Percentiles rank a stretch among this genome's conserved stretches.
Evolutionary conservation across 2,797 vertebrate species (phyloP).

Genomic region (Rhincodon typus): DNA sequence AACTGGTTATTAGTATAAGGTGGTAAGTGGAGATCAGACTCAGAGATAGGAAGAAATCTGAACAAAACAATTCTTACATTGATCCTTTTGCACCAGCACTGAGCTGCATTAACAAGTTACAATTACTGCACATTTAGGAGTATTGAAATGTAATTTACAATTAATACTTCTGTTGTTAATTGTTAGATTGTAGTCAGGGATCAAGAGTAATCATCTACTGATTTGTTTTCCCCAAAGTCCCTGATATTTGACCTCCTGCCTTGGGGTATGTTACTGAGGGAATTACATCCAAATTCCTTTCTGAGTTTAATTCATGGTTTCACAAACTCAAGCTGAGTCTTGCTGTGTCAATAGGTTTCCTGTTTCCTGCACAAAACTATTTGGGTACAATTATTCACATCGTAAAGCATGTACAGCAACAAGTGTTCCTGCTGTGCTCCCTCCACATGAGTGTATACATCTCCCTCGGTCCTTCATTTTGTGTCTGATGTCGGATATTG

Average conservation of each 20-base stretch:
- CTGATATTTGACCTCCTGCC: not conserved
- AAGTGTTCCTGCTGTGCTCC: not conserved
- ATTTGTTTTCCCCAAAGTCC: not conserved
- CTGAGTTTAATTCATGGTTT: not conserved
- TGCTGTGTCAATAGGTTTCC: not conserved
- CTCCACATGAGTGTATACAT: not conserved
- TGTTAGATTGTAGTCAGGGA: not conserved
- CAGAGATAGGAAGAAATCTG: not conserved
- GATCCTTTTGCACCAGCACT: not conserved
- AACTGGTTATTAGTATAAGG: not conserved
- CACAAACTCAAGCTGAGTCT: not conserved
- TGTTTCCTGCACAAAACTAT: constrained; percentile 14
- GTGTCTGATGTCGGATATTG: not conserved
- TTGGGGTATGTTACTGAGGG: not conserved
- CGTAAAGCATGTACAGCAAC: not conserved
- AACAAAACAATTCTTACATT: not conserved
- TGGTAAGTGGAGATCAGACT: not conserved
- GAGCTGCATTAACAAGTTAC: not conserved
- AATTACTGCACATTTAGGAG: not conserved
- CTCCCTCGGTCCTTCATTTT: not conserved
- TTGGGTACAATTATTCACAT: constrained; percentile 6
- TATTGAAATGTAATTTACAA: not conserved
- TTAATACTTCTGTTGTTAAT: not conserved
- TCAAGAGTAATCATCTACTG: not conserved
- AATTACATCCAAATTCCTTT: not conserved